Conservation (phyloP, 2,113 vertebrate genomes). For the Neogale vison region DNA sequence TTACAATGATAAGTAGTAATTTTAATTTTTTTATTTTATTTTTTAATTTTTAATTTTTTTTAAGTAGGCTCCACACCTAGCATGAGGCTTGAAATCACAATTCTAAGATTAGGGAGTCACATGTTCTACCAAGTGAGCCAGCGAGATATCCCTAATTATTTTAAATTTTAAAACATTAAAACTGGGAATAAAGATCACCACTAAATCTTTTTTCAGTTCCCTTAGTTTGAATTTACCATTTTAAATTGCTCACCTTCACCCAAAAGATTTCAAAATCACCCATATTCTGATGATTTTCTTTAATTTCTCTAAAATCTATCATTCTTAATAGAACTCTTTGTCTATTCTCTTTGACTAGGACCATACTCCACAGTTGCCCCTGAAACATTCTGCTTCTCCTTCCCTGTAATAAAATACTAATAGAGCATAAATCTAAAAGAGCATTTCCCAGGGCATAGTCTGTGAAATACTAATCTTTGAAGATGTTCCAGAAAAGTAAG, state of each 20-base stretch:
- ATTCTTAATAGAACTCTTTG: slow-evolving; percentile 17
- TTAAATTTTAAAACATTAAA: slow-evolving; percentile 41
- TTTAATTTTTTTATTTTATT: background rate
- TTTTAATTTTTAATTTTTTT: background rate
- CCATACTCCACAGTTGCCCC: background rate
- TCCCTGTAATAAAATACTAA: background rate
- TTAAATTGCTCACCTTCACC: background rate
- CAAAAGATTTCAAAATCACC: background rate
- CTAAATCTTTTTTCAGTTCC: background rate
- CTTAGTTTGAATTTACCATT: background rate
- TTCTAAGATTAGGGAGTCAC: background rate
- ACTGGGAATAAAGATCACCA: background rate
- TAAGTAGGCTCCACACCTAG: background rate
- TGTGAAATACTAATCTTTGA: background rate
- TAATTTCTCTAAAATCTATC: background rate
- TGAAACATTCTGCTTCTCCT: background rate
- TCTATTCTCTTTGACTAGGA: background rate
- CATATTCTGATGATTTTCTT: background rate
- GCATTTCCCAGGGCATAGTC: background rate
- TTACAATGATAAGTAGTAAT: background rate
- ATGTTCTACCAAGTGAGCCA: background rate
- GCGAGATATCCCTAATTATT: background rate
- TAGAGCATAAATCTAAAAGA: background rate
- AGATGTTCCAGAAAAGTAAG: background rate
- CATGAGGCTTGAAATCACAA: background rate